Percentiles rank a stretch among this genome's conserved stretches.
These are phyloP conservation scores for Brachionus calyciflorus DNA, from an alignment of 1,140 invertebrate species.

Conservation along the genomic window DNA sequence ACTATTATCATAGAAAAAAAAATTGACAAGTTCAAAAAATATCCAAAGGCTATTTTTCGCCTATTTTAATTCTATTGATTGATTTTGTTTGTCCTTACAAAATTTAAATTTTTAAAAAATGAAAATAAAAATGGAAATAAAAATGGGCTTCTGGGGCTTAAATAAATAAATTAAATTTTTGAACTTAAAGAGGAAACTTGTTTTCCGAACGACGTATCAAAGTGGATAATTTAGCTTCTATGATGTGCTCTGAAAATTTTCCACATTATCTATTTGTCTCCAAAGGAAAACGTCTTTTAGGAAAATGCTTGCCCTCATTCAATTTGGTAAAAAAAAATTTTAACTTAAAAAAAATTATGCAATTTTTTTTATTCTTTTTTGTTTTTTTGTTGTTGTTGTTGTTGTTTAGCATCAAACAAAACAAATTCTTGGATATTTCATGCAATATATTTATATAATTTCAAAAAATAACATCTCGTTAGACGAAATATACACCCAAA, in stretches of 20 bases:
- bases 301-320: constrained; percentile 28
- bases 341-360: background rate
- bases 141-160: no score
- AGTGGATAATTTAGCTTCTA: constrained; percentile 25
- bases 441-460: constrained; percentile 41
- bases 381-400: no score
- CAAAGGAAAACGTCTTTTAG: constrained; percentile 30
- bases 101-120: no score
- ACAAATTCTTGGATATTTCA: constrained; percentile 43
- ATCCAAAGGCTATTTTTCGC: no score
- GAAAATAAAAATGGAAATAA: no score
- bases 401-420: constrained; percentile 43
- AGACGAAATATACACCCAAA: constrained; percentile 38
- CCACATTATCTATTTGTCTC: constrained; percentile 40
- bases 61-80: no score
- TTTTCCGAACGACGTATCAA: constrained; percentile 12
- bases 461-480: constrained; percentile 35
- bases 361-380: background rate
- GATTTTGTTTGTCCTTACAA: no score
- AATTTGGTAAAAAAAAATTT: background rate
- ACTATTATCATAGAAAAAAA: no score
- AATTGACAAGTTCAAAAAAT: no score
- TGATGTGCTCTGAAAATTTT: constrained; percentile 45
- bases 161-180: background rate
- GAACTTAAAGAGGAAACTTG: background rate